Evolutionary conservation across 2,888 invertebrate genomes (phyloP).

Genomic region (Notodonta ziczac): DNA sequence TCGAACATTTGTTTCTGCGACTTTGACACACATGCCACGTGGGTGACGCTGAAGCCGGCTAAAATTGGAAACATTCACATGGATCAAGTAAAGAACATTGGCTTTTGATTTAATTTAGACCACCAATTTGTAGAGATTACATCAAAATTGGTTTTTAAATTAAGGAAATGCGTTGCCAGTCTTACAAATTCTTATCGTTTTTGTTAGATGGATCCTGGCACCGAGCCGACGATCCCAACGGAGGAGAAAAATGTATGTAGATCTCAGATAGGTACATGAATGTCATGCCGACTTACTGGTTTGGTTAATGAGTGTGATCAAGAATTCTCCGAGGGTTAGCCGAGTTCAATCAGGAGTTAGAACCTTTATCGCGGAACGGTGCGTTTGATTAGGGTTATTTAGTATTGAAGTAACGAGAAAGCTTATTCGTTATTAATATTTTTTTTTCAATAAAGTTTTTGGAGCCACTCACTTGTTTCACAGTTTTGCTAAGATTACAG

Average conservation of each 20-base stretch:
- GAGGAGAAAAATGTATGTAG: neutral
- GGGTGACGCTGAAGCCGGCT: neutral
- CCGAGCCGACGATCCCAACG: neutral
- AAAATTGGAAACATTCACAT: neutral
- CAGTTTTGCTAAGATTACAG: too few relatives aligned
- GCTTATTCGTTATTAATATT: too few relatives aligned
- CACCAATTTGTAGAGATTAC: neutral
- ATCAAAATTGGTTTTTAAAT: slow-evolving; percentile 1
- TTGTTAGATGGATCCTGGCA: neutral
- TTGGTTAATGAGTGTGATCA: slow-evolving; percentile 30
- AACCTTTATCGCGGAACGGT: too few relatives aligned
- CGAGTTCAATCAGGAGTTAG: too few relatives aligned
- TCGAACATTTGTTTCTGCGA: neutral
- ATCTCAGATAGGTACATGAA: neutral
- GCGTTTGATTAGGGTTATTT: too few relatives aligned
- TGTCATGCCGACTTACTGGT: slow-evolving; percentile 2
- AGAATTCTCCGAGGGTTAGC: slow-evolving; percentile 26
- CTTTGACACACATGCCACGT: slow-evolving; percentile 4
- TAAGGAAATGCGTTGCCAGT: neutral
- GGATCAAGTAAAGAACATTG: neutral
- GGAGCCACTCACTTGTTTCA: too few relatives aligned
- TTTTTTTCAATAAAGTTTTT: too few relatives aligned
- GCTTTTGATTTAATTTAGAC: neutral
- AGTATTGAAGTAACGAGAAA: too few relatives aligned
- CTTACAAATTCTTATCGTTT: neutral